phyloP scores from a whole-genome alignment of 2,113 vertebrate species.

The Nibea coibor region DNA sequence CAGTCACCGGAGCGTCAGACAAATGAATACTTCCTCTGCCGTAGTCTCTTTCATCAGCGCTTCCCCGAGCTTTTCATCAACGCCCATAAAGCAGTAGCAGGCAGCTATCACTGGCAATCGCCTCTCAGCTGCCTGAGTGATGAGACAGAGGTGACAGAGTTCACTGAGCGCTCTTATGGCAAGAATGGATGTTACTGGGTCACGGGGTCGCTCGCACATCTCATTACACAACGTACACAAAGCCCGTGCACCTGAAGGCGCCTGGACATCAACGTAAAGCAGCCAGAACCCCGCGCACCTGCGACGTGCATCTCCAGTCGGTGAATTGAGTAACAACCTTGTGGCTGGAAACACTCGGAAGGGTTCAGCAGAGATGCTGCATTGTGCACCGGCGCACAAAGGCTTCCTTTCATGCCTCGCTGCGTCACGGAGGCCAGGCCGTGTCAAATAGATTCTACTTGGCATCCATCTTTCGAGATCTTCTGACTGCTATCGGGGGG shows the following conservation, averaged over 20 bases:
- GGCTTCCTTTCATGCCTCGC: constrained; percentile 54
- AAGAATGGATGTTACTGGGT: constrained; percentile 78
- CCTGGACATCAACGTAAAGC: background rate
- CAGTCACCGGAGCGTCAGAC: constrained; percentile 68
- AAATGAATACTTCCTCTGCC: constrained; percentile 76
- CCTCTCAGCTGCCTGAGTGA: constrained; percentile 76
- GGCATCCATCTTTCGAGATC: constrained; percentile 55
- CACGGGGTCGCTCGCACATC: constrained; percentile 72
- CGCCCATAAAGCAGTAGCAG: constrained; percentile 76
- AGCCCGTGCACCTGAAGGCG: constrained; percentile 14
- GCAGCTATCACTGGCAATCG: constrained; percentile 74
- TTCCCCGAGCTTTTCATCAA: constrained; percentile 78
- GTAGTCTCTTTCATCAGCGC: constrained; percentile 75
- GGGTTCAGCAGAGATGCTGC: constrained; percentile 26
- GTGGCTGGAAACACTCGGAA: constrained; percentile 31
- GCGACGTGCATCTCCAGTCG: constrained; percentile 13
- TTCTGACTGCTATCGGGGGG: constrained; percentile 41
- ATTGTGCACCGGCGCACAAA: constrained; percentile 46
- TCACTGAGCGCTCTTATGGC: constrained; percentile 68
- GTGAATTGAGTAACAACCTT: constrained; percentile 40
- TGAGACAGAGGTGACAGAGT: constrained; percentile 72
- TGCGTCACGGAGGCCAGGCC: constrained; percentile 30
- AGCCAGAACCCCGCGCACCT: background rate
- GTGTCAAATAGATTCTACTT: constrained; percentile 58
- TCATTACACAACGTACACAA: constrained; percentile 63